Evolutionary conservation across 2,888 invertebrate genomes (phyloP).

Genomic region (Phymatocera aterrima): DNA sequence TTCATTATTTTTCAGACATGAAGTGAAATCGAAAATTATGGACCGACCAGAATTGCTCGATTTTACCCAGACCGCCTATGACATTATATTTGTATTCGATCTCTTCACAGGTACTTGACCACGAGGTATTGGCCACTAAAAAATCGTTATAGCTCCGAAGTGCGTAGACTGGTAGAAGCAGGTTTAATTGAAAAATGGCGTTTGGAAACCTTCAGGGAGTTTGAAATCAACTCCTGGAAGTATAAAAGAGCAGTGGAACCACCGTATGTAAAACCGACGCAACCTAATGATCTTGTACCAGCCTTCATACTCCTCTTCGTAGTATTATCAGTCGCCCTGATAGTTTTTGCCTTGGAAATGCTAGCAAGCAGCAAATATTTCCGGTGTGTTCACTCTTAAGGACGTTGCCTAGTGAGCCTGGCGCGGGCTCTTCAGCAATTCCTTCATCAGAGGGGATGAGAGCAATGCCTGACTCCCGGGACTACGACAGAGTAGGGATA

Average conservation of each 20-base stretch:
- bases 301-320: neutral
- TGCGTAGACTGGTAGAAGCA: neutral
- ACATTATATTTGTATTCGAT: neutral
- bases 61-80: too few relatives aligned
- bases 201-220: neutral
- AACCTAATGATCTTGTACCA: neutral
- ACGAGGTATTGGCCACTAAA: slow-evolving; percentile 25
- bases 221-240: neutral
- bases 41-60: too few relatives aligned
- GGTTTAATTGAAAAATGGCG: slow-evolving; percentile 23
- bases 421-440: too few relatives aligned
- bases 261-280: neutral
- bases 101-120: neutral
- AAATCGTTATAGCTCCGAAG: slow-evolving; percentile 7
- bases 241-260: neutral
- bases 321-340: neutral
- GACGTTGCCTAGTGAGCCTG: too few relatives aligned
- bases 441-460: too few relatives aligned
- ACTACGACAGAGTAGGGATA: too few relatives aligned
- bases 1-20: too few relatives aligned
- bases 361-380: too few relatives aligned
- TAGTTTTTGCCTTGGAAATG: slow-evolving; percentile 13
- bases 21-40: too few relatives aligned
- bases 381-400: neutral
- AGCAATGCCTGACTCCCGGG: too few relatives aligned